Conservation (phyloP, 2,888 invertebrate genomes). For the Drosophila putrida region DNA sequence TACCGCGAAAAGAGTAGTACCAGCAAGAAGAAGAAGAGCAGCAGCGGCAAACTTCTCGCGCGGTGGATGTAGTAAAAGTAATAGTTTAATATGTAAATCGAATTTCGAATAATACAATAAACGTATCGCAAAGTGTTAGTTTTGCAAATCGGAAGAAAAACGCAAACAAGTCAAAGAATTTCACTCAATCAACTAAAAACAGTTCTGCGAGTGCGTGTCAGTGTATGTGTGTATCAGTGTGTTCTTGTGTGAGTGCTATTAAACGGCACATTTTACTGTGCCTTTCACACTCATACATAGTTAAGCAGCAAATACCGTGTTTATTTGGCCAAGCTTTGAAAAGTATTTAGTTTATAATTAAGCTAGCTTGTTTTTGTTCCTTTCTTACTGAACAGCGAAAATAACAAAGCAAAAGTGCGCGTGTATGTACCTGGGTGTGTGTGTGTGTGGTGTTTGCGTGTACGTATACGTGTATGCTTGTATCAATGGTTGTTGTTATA, state of each 20-base stretch:
- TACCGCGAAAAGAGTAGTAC: constrained; percentile 68
- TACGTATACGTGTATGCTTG: constrained; percentile 10
- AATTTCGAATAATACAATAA: constrained; percentile 3
- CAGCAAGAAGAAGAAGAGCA: constrained; percentile 63
- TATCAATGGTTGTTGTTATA: constrained; percentile 58
- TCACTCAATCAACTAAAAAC: constrained; percentile 42
- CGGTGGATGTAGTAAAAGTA: constrained; percentile 51
- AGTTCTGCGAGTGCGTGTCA: constrained; percentile 46
- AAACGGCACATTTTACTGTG: constrained; percentile 63
- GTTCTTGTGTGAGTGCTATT: constrained; percentile 42
- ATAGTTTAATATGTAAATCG: constrained; percentile 12
- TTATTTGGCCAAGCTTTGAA: constrained; percentile 34
- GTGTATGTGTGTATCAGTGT: constrained; percentile 10
- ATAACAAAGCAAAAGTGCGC: constrained; percentile 50
- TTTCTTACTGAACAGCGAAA: constrained; percentile 30
- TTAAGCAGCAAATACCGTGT: constrained; percentile 38
- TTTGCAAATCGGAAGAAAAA: constrained; percentile 11
- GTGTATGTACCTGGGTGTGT: constrained; percentile 30
- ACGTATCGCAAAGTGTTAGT: neutral
- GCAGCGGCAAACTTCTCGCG: constrained; percentile 74
- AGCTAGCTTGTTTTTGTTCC: constrained; percentile 13
- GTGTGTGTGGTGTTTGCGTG: constrained; percentile 11
- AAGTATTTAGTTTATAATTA: constrained; percentile 28
- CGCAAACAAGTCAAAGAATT: constrained; percentile 35
- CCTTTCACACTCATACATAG: constrained; percentile 29